phyloP scores from a whole-genome alignment of 37 sponge, comb jelly and placozoan species.

The Oscarella lobularis region DNA sequence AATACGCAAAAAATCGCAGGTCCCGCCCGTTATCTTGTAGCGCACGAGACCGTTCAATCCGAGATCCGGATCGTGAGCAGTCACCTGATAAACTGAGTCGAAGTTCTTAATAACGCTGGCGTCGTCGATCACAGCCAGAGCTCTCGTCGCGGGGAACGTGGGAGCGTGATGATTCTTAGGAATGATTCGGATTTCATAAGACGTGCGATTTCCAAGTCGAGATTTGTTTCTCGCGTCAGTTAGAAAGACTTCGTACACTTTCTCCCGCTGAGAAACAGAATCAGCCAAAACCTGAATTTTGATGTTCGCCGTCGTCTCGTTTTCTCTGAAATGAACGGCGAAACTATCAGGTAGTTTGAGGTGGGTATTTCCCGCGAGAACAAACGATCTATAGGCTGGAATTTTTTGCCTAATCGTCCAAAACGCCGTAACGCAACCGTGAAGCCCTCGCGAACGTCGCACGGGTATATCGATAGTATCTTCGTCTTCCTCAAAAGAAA shows the following conservation, averaged over 20 bases:
- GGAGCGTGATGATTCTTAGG: constrained; percentile 8
- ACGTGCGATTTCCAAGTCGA: not conserved
- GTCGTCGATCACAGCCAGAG: no score
- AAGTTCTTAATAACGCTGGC: not conserved
- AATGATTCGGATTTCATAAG: not conserved
- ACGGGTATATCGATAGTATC: not conserved
- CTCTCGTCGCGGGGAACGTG: no score
- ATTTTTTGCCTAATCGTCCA: no score
- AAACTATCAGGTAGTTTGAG: not conserved
- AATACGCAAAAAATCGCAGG: not conserved
- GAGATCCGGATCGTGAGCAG: constrained; percentile 7
- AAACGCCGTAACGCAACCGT: not conserved
- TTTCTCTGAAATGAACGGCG: not conserved
- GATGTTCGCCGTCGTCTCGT: not conserved
- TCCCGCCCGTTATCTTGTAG: constrained; percentile 1
- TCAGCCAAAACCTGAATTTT: not conserved
- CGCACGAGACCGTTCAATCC: not conserved
- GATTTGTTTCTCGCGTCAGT: not conserved
- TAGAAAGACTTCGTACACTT: not conserved
- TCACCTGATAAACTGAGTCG: not conserved
- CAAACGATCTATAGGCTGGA: not conserved
- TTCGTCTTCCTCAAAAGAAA: not conserved
- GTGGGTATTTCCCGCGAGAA: not conserved
- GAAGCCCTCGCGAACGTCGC: not conserved
- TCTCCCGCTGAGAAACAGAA: not conserved